Conservation (phyloP, 2,113 vertebrate genomes). For the Saguinus midas region DNA sequence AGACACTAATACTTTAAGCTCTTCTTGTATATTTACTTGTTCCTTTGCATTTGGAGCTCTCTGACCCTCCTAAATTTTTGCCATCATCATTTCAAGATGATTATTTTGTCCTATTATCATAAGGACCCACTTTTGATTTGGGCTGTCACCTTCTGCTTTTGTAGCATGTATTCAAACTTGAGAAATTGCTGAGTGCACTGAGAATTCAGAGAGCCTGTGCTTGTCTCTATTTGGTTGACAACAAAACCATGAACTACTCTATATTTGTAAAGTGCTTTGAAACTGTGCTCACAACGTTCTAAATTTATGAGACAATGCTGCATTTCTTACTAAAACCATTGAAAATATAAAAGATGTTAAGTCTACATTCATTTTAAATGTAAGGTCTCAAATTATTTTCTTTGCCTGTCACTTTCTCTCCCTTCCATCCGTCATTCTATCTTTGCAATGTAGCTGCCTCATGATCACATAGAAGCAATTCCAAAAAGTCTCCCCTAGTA, state of each 20-base stretch:
- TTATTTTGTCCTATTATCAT: conserved; percentile 1
- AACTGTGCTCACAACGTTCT: background rate
- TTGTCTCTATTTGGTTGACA: background rate
- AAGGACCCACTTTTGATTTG: background rate
- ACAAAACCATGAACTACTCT: background rate
- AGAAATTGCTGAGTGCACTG: background rate
- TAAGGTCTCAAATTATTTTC: background rate
- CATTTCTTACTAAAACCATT: background rate
- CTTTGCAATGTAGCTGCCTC: background rate
- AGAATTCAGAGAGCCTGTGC: background rate
- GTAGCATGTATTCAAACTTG: background rate
- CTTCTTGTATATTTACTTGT: background rate
- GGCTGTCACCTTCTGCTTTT: background rate
- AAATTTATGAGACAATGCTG: background rate
- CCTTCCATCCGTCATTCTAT: background rate
- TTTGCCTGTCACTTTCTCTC: background rate
- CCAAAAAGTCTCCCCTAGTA: background rate
- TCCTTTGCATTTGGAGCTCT: background rate
- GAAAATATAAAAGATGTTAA: background rate
- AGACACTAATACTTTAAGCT: background rate
- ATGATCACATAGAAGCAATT: background rate
- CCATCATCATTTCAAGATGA: conserved; percentile 5
- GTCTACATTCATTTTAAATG: background rate
- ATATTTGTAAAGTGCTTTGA: conserved; percentile 20
- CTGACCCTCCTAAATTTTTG: background rate